These are phyloP conservation scores for Spongilla lacustris DNA, from an alignment of 37 sponge, comb jelly and placozoan species.

Conservation along the genomic window DNA sequence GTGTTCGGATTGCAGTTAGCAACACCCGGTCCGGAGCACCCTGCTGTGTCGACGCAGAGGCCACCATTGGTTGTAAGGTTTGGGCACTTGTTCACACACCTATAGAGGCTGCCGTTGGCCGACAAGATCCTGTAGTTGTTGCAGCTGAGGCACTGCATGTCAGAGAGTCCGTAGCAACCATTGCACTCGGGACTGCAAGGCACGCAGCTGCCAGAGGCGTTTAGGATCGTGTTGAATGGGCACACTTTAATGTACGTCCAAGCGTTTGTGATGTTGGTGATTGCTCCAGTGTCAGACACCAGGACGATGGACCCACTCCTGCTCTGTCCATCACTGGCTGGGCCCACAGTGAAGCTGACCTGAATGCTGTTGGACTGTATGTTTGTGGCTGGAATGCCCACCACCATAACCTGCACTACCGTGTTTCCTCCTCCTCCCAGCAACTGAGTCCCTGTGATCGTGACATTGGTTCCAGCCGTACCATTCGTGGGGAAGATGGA, in stretches of 20 bases:
- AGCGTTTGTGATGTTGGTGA: conserved; percentile 5
- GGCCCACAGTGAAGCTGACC: conserved; percentile 47
- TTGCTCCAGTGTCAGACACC: conserved; percentile 70
- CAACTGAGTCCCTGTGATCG: conserved; percentile 51
- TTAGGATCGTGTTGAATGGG: conserved; percentile 28
- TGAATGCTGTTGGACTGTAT: not conserved
- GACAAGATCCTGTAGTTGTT: conserved; percentile 14
- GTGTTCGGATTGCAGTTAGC: conserved; percentile 25
- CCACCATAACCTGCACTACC: conserved; percentile 32
- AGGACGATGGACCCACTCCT: conserved; percentile 31
- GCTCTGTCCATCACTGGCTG: conserved; percentile 12
- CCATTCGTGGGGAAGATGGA: conserved; percentile 58
- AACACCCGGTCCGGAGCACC: conserved; percentile 51
- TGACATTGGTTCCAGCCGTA: conserved; percentile 32
- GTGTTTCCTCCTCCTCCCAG: conserved; percentile 57
- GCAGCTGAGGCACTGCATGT: conserved; percentile 54
- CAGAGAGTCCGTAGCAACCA: conserved; percentile 32
- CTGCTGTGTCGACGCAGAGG: conserved; percentile 48
- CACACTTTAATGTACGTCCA: conserved; percentile 63
- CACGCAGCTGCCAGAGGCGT: conserved; percentile 33
- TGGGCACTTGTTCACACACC: conserved; percentile 58
- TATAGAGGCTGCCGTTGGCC: not conserved
- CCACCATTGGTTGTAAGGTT: conserved; percentile 44
- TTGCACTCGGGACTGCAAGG: conserved; percentile 45
- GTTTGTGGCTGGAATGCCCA: conserved; percentile 34